Evolutionary conservation across 1,140 invertebrate genomes (phyloP).

Genomic region (Marisa cornuarietis): DNA sequence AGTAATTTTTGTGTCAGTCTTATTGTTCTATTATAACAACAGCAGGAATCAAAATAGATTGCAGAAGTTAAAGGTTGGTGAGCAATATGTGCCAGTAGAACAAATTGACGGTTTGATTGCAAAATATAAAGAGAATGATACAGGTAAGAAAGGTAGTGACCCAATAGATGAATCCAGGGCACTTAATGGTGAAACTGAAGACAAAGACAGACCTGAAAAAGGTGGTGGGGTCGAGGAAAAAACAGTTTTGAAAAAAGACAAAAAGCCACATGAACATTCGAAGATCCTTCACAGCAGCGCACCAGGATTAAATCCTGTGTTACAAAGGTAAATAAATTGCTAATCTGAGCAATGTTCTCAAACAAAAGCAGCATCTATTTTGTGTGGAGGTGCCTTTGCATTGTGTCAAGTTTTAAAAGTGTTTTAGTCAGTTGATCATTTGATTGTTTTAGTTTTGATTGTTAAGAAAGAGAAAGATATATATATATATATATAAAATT

Average conservation of each 20-base stretch:
- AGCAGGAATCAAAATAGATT: slow-evolving; percentile 3
- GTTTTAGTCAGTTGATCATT: not conserved
- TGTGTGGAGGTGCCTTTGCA: not conserved
- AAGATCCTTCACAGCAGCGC: not conserved
- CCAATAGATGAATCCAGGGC: not conserved
- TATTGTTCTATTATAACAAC: slow-evolving; percentile 43
- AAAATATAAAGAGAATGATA: not conserved
- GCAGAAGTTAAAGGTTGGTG: not conserved
- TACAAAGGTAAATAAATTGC: not conserved
- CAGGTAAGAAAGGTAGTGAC: not conserved
- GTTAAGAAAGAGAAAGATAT: not conserved
- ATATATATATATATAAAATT: not conserved
- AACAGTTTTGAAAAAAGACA: not conserved
- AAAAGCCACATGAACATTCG: not conserved
- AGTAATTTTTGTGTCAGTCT: slow-evolving; percentile 38
- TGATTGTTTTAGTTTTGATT: not conserved
- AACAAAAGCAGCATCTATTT: not conserved
- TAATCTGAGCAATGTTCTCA: not conserved
- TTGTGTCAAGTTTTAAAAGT: not conserved
- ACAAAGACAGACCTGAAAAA: not conserved
- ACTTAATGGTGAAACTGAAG: not conserved
- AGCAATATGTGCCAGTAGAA: not conserved
- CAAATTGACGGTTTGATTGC: not conserved
- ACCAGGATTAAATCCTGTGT: not conserved
- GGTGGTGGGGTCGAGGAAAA: not conserved